phyloP scores from a whole-genome alignment of 2,113 vertebrate genomes.

The Pongo pygmaeus region DNA sequence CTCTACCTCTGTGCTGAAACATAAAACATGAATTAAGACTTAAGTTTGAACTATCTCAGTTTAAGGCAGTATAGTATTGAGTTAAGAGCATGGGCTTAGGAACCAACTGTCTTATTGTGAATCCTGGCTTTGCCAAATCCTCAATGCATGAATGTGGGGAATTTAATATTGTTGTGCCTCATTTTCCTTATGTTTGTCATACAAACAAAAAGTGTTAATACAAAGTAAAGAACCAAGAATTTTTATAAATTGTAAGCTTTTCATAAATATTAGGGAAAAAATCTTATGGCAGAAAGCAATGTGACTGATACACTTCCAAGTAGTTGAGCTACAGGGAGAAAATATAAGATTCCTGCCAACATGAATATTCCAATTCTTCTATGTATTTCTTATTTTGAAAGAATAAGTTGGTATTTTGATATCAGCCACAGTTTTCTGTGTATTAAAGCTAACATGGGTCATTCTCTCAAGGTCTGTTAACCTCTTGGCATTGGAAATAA shows the following conservation, averaged over 20 bases:
- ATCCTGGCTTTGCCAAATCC: background rate
- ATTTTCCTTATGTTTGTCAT: background rate
- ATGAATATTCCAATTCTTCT: background rate
- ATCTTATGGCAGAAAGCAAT: background rate
- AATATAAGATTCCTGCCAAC: background rate
- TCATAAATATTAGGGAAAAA: background rate
- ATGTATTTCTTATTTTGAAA: background rate
- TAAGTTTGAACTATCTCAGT: background rate
- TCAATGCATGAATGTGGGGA: background rate
- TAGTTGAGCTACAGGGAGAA: background rate
- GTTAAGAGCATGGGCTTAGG: background rate
- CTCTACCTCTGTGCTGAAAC: background rate
- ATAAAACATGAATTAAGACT: background rate
- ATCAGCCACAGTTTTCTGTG: background rate
- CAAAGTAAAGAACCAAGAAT: conserved; percentile 22
- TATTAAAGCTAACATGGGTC: background rate
- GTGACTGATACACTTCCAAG: background rate
- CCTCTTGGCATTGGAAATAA: background rate
- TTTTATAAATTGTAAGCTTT: background rate
- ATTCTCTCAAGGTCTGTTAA: background rate
- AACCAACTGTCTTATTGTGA: background rate
- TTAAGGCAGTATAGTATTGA: background rate
- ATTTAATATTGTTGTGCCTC: background rate
- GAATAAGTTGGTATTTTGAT: background rate
- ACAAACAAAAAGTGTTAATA: background rate